Percentiles rank a stretch among this genome's conserved stretches.
Evolutionary conservation across 2,797 vertebrate species (phyloP).

Genomic region (Neostethus bicornis): DNA sequence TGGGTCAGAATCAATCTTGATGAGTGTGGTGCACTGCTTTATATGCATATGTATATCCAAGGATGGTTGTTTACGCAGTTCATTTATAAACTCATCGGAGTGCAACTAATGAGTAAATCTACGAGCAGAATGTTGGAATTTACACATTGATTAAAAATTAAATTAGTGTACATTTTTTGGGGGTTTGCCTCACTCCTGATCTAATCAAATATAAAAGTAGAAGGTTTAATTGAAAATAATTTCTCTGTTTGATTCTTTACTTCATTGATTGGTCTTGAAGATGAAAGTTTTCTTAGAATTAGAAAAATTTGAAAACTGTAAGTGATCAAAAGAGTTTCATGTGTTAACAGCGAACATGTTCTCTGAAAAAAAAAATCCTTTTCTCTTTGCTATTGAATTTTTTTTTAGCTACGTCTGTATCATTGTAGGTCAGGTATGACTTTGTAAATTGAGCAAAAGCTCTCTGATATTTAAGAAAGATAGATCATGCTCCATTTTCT

Average conservation of each 20-base stretch:
- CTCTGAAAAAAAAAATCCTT: conserved; percentile 37
- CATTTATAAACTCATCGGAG: background rate
- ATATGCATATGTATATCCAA: conserved; percentile 8
- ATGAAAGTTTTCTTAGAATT: conserved; percentile 32
- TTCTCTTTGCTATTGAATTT: conserved; percentile 47
- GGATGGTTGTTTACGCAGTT: background rate
- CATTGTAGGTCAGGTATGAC: conserved; percentile 39
- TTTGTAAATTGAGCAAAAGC: conserved; percentile 48
- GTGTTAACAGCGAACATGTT: conserved; percentile 20
- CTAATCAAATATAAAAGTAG: conserved; percentile 12
- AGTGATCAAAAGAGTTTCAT: conserved; percentile 22
- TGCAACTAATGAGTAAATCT: conserved; percentile 15
- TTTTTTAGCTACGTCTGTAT: conserved; percentile 35
- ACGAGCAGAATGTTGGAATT: conserved; percentile 30
- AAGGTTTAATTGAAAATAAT: conserved; percentile 4
- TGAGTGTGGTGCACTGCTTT: conserved; percentile 43
- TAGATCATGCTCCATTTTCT: conserved; percentile 33
- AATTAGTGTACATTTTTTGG: background rate
- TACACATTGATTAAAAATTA: conserved; percentile 22
- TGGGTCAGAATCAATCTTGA: conserved; percentile 52
- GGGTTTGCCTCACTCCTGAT: conserved; percentile 4
- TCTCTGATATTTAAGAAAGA: conserved; percentile 47
- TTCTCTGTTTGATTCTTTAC: conserved; percentile 11
- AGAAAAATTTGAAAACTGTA: conserved; percentile 29
- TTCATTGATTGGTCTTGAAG: conserved; percentile 16